Base-by-base conservation (phyloP, 2,797 vertebrate genomes). In the Sebastes kiyomatsui region DNA sequence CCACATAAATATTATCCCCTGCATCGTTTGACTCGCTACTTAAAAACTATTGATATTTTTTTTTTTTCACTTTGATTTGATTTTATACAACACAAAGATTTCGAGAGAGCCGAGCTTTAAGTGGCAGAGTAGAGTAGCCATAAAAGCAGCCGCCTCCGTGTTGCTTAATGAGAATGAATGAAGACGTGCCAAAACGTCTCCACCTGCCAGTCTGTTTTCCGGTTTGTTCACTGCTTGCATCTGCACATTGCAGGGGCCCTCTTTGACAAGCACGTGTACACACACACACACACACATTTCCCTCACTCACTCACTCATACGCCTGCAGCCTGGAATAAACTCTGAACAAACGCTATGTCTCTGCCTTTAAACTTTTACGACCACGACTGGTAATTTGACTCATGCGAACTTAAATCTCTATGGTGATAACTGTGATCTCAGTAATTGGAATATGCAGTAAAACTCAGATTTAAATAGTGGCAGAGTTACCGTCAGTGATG, bases 401-500 rank as follows among this genome's bases (percentile, higher is more conserved):
- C 59, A 9, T 42, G 67, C 71, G 14, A 79, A 82, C 78, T 75
- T 81, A 83, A 82, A 85, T 88, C 81, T 88, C 77, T 33, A 8
- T 28, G 55, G 79, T n/a, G 68, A 89, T 87, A 75, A 86, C 59
- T 20, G 76, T 78, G 82, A 81, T 89, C 67, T 74, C 73, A 3
- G 87, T 91, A 84, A 93, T 93, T 91, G 86, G 84, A 88, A 87
- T 72, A 68, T 83, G 87, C 84, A 80, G 77, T 91, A 88, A 91
- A 92, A 90, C 68, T 75, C 35, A 30, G 80, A 80, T 92, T 90
- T 85, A 86, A 88, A 71, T 80, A 85, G 79, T 80, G 72, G 80
- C 81, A 22, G 75, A 76, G 84, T 70, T 79, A 65, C 85, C 6
- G 49, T 59, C 75, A 42, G 74, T 1, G 60, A 76, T 88, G 86